Evolutionary conservation across 1,140 invertebrate species (phyloP), one percentile per base, ranked within the genome.

Genomic region (Oryzaephilus surinamensis): DNA sequence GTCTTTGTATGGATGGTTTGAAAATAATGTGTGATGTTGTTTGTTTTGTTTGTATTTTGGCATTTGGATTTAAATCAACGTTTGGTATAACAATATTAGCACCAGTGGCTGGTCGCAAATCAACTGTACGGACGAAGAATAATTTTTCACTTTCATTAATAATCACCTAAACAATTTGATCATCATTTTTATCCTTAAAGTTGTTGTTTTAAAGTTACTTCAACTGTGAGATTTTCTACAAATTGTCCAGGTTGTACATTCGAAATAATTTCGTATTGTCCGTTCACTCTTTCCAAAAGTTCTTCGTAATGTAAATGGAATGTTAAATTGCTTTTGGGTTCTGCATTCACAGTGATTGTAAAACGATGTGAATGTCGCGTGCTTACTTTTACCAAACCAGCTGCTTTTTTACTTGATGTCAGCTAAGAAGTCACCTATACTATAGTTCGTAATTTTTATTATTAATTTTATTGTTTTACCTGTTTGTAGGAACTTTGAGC

Each of bases 241-340:
- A 71, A 36, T 41, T 68, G 58, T 30, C 48, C 51, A 8, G 74
- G 74, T 46, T 72, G 68, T 26, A 78, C 54, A 53, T 77, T 76
- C n/a, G 76, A 63, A 7, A 66, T 64, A 36, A 76, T 66, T 46
- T 74, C 70, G 58, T 79, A 79, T 2, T 65, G 57, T 2, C 70
- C 71, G 32, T 72, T 62, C 20, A 69, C 57, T 5, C 74, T 59
- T 2, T 61, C 51, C 6, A 79, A 54, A 4, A 79, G 50, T 57
- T 78, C 73, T 54, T 79, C 76, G 48, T 77, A 78, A 0, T 70
- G 74, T 32, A 78, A 57, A 44, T 75, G 72, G 57, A 78, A 79
- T 0, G 64, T 58, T 0, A 69, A 70, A 47, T 69, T 69, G 2
- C 60, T 67, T 18, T 65, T 54, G 0, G 72, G 57, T 48, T 75